These are phyloP conservation scores for Phania funesta DNA, from an alignment of 2,888 invertebrate species.

Conservation along the genomic window DNA sequence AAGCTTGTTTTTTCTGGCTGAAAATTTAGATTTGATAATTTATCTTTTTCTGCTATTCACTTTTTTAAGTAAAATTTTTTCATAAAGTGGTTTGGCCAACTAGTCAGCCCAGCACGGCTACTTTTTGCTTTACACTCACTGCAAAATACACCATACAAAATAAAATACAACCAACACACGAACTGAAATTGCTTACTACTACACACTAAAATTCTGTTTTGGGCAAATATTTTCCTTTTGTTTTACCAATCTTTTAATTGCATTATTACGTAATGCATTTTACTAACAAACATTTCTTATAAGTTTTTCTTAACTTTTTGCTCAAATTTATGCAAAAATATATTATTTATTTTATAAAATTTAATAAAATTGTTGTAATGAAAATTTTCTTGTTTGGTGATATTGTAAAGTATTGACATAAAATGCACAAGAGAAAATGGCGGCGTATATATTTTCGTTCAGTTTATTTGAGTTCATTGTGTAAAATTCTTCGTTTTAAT, in stretches of 20 bases:
- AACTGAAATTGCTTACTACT: conserved; percentile 60
- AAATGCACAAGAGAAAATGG: conserved; percentile 75
- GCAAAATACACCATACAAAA: conserved; percentile 51
- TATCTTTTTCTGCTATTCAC: conserved; percentile 42
- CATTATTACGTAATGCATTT: conserved; percentile 71
- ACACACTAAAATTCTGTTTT: conserved; percentile 53
- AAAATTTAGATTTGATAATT: conserved; percentile 43
- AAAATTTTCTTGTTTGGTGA: conserved; percentile 65
- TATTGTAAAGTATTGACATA: conserved; percentile 74
- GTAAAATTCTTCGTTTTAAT: conserved; percentile 64
- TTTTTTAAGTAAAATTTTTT: conserved; percentile 44
- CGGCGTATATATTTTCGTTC: conserved; percentile 73
- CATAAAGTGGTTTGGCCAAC: conserved; percentile 57
- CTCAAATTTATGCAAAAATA: conserved; percentile 67
- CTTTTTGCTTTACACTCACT: conserved; percentile 58
- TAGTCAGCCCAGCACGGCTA: conserved; percentile 64
- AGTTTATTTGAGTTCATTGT: conserved; percentile 68
- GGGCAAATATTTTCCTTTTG: conserved; percentile 60
- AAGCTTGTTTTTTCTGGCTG: conserved; percentile 52
- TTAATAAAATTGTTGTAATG: conserved; percentile 61
- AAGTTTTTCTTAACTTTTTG: conserved; percentile 60
- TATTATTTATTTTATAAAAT: conserved; percentile 58
- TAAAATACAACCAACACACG: conserved; percentile 51
- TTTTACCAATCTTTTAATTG: conserved; percentile 65
- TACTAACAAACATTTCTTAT: conserved; percentile 68